Evolutionary conservation across 2,113 vertebrate species (phyloP).

Genomic region (Ariopsis seemanni): DNA sequence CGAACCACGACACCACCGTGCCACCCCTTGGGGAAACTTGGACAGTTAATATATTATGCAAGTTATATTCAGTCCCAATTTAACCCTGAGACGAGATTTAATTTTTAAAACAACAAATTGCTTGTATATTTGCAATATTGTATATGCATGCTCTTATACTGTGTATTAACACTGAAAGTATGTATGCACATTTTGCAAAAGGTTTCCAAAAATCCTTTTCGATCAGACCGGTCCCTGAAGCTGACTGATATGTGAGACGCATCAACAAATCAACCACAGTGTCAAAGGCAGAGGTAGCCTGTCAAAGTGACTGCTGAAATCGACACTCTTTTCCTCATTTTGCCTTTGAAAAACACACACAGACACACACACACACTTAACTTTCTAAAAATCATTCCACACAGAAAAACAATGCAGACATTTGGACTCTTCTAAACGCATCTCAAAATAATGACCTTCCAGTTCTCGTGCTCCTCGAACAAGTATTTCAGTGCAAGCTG

Average conservation of each 20-base stretch:
- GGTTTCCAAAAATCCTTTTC: background rate
- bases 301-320: background rate
- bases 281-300: background rate
- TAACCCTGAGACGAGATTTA: background rate
- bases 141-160: background rate
- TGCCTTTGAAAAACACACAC: background rate
- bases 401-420: background rate
- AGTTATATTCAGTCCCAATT: background rate
- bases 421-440: background rate
- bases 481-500: constrained; percentile 26
- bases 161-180: background rate
- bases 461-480: background rate
- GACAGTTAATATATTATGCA: background rate
- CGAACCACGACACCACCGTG: too few species aligned
- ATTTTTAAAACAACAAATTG: too few species aligned
- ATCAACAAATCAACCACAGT: background rate
- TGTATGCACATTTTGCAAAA: background rate
- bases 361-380: too few species aligned
- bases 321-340: background rate
- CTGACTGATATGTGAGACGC: background rate
- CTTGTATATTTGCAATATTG: background rate
- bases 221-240: background rate
- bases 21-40: background rate
- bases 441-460: background rate
- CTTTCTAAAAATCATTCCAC: background rate